Evolutionary conservation across 2,888 invertebrate genomes (phyloP).

Genomic region (Morinoia aosen): DNA sequence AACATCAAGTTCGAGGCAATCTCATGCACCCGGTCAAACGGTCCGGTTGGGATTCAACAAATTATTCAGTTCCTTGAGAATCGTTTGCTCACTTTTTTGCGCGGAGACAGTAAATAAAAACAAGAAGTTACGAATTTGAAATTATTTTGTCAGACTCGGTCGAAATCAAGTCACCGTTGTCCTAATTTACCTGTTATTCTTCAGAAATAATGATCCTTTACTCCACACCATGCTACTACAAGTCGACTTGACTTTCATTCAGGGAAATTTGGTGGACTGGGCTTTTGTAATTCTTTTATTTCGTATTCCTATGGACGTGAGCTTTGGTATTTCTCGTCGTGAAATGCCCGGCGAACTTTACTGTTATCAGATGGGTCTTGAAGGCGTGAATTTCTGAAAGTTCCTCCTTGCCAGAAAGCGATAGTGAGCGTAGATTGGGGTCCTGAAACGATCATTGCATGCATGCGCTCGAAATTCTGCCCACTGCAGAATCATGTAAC

Average conservation of each 20-base stretch:
- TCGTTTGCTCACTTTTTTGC: too few species aligned
- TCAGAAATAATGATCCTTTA: neutral
- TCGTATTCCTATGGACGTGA: neutral
- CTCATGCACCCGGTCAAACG: too few species aligned
- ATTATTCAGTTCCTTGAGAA: too few species aligned
- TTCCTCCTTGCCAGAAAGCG: neutral
- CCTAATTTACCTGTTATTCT: neutral
- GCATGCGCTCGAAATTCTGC: slow-evolving; percentile 5
- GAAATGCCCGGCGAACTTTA: slow-evolving; percentile 22
- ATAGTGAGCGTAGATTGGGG: slow-evolving; percentile 13
- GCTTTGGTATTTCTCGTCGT: neutral
- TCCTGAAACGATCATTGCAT: neutral
- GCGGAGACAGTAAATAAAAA: too few species aligned
- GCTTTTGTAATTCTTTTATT: neutral
- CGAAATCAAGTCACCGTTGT: neutral
- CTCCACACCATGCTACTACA: neutral
- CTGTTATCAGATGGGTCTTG: slow-evolving; percentile 34
- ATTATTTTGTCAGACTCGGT: neutral
- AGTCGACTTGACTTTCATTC: neutral
- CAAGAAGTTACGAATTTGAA: neutral
- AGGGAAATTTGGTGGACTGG: neutral
- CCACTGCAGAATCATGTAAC: neutral
- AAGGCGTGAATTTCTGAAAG: slow-evolving; percentile 51
- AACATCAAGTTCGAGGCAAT: too few species aligned
- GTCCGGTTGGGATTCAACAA: too few species aligned